Conservation (phyloP, 2,113 vertebrate species). For the Solea senegalensis region DNA sequence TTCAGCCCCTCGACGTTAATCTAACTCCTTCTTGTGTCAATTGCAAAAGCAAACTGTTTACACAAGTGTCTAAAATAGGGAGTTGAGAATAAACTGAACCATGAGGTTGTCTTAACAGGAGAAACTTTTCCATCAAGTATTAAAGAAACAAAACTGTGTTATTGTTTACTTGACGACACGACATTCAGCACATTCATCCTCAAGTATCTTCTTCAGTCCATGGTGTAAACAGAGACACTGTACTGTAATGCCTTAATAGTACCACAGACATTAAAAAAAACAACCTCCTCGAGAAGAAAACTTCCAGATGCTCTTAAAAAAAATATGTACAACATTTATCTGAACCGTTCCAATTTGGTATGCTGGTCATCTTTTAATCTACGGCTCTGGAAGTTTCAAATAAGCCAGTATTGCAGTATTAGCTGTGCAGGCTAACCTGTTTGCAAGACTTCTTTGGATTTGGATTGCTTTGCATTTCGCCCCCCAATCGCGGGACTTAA, state of each 20-base stretch:
- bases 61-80: slow-evolving; percentile 28
- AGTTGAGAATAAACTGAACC: slow-evolving; percentile 18
- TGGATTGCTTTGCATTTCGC: slow-evolving; percentile 42
- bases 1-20: not conserved
- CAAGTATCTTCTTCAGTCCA: slow-evolving; percentile 50
- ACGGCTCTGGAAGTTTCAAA: slow-evolving; percentile 54
- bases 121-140: slow-evolving; percentile 35
- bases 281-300: slow-evolving; percentile 42
- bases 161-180: slow-evolving; percentile 24
- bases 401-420: slow-evolving; percentile 59
- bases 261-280: slow-evolving; percentile 62
- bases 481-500: slow-evolving; percentile 27
- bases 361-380: slow-evolving; percentile 19
- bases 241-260: slow-evolving; percentile 77
- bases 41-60: slow-evolving; percentile 20
- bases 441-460: slow-evolving; percentile 44
- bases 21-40: slow-evolving; percentile 9
- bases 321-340: slow-evolving; percentile 32
- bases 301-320: slow-evolving; percentile 39
- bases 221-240: slow-evolving; percentile 62
- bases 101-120: slow-evolving; percentile 13
- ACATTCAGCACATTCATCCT: slow-evolving; percentile 55
- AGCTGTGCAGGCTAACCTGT: slow-evolving; percentile 36
- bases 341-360: slow-evolving; percentile 44
- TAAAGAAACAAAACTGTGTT: slow-evolving; percentile 2